Evolutionary conservation across 2,797 vertebrate species (phyloP), one percentile per base, ranked within the genome.

Genomic region (Lutra lutra): DNA sequence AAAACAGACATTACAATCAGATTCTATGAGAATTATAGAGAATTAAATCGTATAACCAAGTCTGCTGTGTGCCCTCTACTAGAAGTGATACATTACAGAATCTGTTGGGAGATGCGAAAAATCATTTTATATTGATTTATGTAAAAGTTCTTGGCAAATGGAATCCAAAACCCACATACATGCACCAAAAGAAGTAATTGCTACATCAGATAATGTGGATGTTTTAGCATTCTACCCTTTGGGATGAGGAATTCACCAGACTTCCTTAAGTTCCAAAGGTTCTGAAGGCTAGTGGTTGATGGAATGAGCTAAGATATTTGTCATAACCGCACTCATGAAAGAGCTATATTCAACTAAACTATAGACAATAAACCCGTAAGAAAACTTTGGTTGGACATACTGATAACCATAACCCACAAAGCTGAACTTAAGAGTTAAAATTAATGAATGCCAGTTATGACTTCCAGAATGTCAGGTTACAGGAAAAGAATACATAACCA

Each of bases 61-160:
- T 48, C 87, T 64, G 64, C 86, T 21, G 35, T 64, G 56, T 40
- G 68, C 40, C 87, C 89, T 92, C 95, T 86, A 66, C 56, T 88
- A 90, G 38, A 94, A 91, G 40, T 66, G 68, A 88, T 70, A 29
- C 60, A 64, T 95, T 87, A 80, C 12, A 12, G 82, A 89, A 82
- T 92, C 79, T 93, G 35, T 62, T 72, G 38, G 83, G 75, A 95
- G 95, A 92, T 62, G 43, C 73, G 96, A 94, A 91, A 96, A 92
- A 77, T 90, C 72, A 92, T 70, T 97, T 92, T 25, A 48, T 95
- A 97, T 56, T 17, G 27, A 88, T 90, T 96, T 96, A 96, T 83
- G 40, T 90, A 87, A 94, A 97, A 82, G 48, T 35, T 96, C 85
- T 83, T 91, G 70, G 88, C 32, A 87, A 95, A 96, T 72, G 54